A percentile compares a stretch with the other conserved stretches of the same genome.
These are phyloP conservation scores for Ibidorhyncha struthersii DNA, from an alignment of 2,113 vertebrate genomes.

Conservation along the genomic window DNA sequence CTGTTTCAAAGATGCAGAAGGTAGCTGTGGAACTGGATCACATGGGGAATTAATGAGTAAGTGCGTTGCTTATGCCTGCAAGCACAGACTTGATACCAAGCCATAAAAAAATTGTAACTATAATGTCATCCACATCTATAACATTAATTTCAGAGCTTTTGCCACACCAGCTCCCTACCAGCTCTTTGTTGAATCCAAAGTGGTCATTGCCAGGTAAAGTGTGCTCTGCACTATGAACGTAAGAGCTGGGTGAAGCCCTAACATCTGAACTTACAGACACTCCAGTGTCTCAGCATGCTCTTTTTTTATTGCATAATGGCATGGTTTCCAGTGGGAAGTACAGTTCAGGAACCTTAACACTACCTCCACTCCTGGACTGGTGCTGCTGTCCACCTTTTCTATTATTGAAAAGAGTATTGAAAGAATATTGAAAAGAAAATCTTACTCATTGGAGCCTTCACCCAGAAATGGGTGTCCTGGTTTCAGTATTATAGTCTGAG, in stretches of 20 bases:
- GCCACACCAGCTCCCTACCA: neutral
- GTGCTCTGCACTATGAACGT: neutral
- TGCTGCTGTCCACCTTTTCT: neutral
- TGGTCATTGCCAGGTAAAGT: neutral
- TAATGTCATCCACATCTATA: neutral
- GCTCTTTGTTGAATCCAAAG: neutral
- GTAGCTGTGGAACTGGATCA: neutral
- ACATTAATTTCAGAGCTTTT: neutral
- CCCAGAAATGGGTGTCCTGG: neutral
- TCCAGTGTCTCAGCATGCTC: neutral
- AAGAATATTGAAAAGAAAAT: no score
- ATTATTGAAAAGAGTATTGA: no score
- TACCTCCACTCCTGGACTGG: neutral
- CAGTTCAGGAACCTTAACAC: neutral
- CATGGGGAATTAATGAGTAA: neutral
- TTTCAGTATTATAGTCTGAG: neutral
- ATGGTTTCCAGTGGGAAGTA: neutral
- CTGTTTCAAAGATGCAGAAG: neutral
- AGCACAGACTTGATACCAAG: neutral
- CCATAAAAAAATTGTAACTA: neutral
- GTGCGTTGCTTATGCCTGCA: neutral
- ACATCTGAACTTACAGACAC: neutral
- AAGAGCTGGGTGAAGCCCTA: neutral
- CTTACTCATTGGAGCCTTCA: neutral
- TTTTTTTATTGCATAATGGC: neutral